Base-by-base conservation (phyloP, 2,888 invertebrate genomes). In the Fragum whitleyi region DNA sequence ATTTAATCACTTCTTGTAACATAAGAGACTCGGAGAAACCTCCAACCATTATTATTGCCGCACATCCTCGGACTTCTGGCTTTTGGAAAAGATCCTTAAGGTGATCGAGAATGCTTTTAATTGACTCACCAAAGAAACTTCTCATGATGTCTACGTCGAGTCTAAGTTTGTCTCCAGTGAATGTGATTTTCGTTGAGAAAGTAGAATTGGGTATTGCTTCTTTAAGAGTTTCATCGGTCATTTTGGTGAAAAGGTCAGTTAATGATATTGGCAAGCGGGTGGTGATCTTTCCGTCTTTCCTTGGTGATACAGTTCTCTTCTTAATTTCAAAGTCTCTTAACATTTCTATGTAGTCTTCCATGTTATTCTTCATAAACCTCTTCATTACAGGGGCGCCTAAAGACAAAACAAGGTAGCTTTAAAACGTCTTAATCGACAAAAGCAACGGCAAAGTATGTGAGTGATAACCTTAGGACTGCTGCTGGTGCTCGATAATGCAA, bases 11-110 rank as follows among this genome's bases (percentile, higher is more conserved):
- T 36, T 77, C 53, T 51, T 80, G 77, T 1, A 87, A 70, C 75
- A 86, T 82, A 0, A 67, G 76, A 1, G 85, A 86, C 29, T 86
- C 87, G 0, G 86, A 81, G 67, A 86, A 87, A 0, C 87, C 87
- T 6, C 87, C 87, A 2, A 87, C 87, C 83, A 87, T 81, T 16
- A 87, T 32, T n/a, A 87, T 85, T 0, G 78, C 75, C 0, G 73
- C 23, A 11, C 79, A 76, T 0, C 78, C 81, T 14, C 36, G 29
- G 2, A 85, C 75, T 19, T 73, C 72, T 14, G 59, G 53, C 29
- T 83, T 36, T 11, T 59, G 19, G 19, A 87, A 82, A 14, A 86
- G 73, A 2, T 29, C 29, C 9, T 82, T 62, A 32, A 86, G 53
- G 42, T 86, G 85, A 16, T 73, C 29, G 2, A 82, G 36, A 32